Evolutionary conservation across 2,113 vertebrate species (phyloP).

Genomic region (Aegypius monachus): DNA sequence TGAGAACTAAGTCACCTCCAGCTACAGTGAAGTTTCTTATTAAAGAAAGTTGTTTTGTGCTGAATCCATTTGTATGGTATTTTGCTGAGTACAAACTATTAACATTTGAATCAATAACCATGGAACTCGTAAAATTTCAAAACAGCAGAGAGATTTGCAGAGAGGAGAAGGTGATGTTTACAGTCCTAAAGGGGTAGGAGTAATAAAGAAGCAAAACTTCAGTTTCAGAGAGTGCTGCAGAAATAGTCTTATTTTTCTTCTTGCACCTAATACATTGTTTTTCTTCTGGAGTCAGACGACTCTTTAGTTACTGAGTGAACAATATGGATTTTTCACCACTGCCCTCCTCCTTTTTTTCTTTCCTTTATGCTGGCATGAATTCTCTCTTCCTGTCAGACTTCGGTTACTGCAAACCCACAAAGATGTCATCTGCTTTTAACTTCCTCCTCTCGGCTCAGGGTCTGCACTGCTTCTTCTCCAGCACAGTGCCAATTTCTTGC

Average conservation of each 20-base stretch:
- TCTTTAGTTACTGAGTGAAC: not conserved
- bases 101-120: not conserved
- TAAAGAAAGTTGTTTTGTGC: not conserved
- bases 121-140: not conserved
- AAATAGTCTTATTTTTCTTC: not conserved
- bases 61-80: not conserved
- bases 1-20: not conserved
- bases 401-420: constrained; percentile 48
- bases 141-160: not conserved
- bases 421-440: constrained; percentile 59
- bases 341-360: not conserved
- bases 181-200: not conserved
- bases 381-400: constrained; percentile 44
- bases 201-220: not conserved
- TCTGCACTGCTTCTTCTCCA: constrained; percentile 19
- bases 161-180: not conserved
- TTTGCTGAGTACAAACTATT: not conserved
- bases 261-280: not conserved
- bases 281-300: not conserved
- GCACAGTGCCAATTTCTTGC: not conserved
- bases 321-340: constrained; percentile 38
- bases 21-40: not conserved
- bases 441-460: constrained; percentile 9
- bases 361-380: not conserved
- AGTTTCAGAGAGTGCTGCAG: not conserved